Conservation (phyloP, 2,113 vertebrate species). For the Craseonycteris thonglongyai region DNA sequence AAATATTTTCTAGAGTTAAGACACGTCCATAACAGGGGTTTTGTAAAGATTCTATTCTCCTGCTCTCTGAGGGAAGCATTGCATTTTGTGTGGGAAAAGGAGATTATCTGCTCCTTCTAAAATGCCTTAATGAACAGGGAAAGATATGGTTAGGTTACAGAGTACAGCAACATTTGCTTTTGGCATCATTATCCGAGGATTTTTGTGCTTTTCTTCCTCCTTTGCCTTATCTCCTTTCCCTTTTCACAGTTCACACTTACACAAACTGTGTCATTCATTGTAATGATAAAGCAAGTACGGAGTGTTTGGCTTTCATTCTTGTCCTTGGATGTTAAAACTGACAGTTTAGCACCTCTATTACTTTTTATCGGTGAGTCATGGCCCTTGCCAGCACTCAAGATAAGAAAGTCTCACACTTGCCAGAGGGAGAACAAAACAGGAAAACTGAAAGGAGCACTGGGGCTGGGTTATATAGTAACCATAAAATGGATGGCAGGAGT, state of each 20-base stretch:
- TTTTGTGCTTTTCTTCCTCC: slow-evolving; percentile 57
- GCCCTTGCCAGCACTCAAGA: slow-evolving; percentile 74
- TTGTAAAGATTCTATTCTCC: background rate
- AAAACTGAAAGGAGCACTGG: slow-evolving; percentile 17
- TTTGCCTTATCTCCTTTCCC: slow-evolving; percentile 53
- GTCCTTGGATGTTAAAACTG: slow-evolving; percentile 71
- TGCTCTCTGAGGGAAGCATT: background rate
- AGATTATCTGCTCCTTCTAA: slow-evolving; percentile 68
- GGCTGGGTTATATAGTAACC: background rate
- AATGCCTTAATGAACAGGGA: slow-evolving; percentile 56
- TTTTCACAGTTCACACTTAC: slow-evolving; percentile 55
- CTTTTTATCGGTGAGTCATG: slow-evolving; percentile 70
- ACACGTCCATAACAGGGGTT: background rate
- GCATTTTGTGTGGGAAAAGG: background rate
- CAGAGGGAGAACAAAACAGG: background rate
- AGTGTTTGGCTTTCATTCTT: slow-evolving; percentile 66
- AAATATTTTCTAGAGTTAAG: slow-evolving; percentile 59
- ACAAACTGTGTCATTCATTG: slow-evolving; percentile 47
- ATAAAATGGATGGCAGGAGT: background rate
- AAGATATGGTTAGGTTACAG: slow-evolving; percentile 36
- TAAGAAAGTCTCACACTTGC: slow-evolving; percentile 74
- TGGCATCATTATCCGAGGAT: slow-evolving; percentile 42
- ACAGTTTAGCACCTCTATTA: slow-evolving; percentile 75
- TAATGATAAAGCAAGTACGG: slow-evolving; percentile 61
- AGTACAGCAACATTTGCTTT: slow-evolving; percentile 36